These are phyloP conservation scores for Araneus ventricosus DNA, from an alignment of 1,140 invertebrate genomes.

Conservation along the genomic window DNA sequence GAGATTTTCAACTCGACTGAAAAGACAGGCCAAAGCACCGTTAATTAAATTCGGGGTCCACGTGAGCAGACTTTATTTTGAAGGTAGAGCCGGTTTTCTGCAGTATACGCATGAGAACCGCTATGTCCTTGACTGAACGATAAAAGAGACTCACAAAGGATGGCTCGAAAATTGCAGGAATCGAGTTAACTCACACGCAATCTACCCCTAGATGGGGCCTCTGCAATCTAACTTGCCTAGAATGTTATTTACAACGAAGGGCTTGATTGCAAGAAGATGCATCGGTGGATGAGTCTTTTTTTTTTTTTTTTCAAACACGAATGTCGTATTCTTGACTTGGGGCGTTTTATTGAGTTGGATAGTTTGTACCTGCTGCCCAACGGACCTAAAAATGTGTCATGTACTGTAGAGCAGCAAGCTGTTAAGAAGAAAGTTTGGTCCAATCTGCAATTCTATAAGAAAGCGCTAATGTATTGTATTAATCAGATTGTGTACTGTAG, in stretches of 20 bases:
- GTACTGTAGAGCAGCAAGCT: neutral
- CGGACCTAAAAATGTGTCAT: neutral
- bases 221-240: constrained; percentile 28
- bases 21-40: neutral
- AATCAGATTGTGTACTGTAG: no score
- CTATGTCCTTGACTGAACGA: constrained; percentile 56
- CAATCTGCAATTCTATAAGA: neutral
- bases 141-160: constrained; percentile 13
- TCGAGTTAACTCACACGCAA: constrained; percentile 48
- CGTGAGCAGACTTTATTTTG: constrained; percentile 15
- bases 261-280: constrained; percentile 5
- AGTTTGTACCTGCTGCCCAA: neutral
- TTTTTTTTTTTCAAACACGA: neutral
- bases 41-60: neutral
- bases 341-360: neutral
- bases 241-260: constrained; percentile 23
- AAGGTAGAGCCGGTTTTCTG: constrained; percentile 10
- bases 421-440: neutral
- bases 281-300: neutral
- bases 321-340: neutral
- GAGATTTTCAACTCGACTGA: constrained; percentile 16
- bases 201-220: constrained; percentile 30
- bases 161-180: constrained; percentile 15
- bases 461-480: neutral
- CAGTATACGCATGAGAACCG: constrained; percentile 27